Evolutionary conservation across 92 coral and sea anemone species (phyloP).

Genomic region (Montipora capitata): DNA sequence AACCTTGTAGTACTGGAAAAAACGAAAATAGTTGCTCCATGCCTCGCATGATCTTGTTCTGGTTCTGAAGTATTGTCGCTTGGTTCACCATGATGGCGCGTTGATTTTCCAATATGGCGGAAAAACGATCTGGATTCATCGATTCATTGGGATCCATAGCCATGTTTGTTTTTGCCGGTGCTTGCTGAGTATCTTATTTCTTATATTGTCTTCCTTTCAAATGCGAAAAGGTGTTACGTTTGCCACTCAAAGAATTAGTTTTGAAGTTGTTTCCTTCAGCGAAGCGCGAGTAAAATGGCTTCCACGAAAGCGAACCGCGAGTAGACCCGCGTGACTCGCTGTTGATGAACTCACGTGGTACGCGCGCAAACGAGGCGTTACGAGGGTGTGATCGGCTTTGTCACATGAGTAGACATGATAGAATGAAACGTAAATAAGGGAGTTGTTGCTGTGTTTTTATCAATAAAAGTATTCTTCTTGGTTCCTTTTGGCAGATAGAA

Average conservation of each 20-base stretch:
- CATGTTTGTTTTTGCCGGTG: slow-evolving; percentile 45
- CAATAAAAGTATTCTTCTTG: no score
- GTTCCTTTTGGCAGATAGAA: no score
- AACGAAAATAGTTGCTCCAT: slow-evolving; percentile 83
- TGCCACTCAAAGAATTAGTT: neutral
- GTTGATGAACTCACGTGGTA: slow-evolving; percentile 82
- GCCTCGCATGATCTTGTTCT: slow-evolving; percentile 93
- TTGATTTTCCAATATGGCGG: slow-evolving; percentile 99
- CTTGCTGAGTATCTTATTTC: neutral
- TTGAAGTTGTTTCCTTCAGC: neutral
- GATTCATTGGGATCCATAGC: slow-evolving; percentile 87
- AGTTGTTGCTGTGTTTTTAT: no score
- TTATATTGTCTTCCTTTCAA: neutral
- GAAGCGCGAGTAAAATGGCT: slow-evolving; percentile 52
- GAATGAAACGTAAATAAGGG: no score
- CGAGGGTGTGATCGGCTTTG: slow-evolving; percentile 20
- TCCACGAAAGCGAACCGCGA: slow-evolving; percentile 65
- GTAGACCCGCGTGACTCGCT: slow-evolving; percentile 77
- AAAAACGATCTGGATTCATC: slow-evolving; percentile 89
- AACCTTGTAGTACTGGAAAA: slow-evolving; percentile 77
- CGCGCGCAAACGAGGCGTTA: slow-evolving; percentile 74
- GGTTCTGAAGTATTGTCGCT: slow-evolving; percentile 93
- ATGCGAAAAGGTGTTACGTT: neutral
- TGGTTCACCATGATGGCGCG: slow-evolving; percentile 98
- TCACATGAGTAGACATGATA: neutral